Evolutionary conservation across 2,113 vertebrate genomes (phyloP).

Genomic region (Alces alces): DNA sequence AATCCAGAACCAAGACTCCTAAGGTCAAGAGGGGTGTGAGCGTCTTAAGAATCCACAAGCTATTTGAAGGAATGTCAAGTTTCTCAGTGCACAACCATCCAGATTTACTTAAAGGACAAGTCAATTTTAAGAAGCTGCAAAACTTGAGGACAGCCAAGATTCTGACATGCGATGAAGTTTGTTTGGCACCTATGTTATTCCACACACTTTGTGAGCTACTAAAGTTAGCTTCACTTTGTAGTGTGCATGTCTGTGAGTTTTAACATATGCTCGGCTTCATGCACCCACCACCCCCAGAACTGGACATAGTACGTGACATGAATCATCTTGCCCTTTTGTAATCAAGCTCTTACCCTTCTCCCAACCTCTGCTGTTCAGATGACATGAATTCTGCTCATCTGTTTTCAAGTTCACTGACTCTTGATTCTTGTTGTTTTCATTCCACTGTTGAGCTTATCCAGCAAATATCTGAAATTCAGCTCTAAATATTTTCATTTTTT

Average conservation of each 20-base stretch:
- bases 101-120: conserved; percentile 2
- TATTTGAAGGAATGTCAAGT: neutral
- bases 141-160: neutral
- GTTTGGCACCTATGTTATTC: neutral
- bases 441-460: neutral
- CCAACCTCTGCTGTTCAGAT: neutral
- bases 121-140: neutral
- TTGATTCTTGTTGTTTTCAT: neutral
- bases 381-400: neutral
- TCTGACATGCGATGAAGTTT: neutral
- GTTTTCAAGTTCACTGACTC: neutral
- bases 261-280: neutral
- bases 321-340: neutral
- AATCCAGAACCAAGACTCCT: neutral
- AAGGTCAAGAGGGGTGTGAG: neutral
- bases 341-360: neutral
- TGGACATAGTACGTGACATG: neutral
- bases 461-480: neutral
- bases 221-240: neutral
- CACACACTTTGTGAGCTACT: neutral
- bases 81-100: neutral
- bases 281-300: neutral
- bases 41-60: neutral
- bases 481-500: neutral
- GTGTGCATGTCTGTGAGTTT: neutral